Evolutionary conservation across 2,113 vertebrate species (phyloP), one percentile per base, ranked within the genome.

Genomic region (Ginglymostoma cirratum): DNA sequence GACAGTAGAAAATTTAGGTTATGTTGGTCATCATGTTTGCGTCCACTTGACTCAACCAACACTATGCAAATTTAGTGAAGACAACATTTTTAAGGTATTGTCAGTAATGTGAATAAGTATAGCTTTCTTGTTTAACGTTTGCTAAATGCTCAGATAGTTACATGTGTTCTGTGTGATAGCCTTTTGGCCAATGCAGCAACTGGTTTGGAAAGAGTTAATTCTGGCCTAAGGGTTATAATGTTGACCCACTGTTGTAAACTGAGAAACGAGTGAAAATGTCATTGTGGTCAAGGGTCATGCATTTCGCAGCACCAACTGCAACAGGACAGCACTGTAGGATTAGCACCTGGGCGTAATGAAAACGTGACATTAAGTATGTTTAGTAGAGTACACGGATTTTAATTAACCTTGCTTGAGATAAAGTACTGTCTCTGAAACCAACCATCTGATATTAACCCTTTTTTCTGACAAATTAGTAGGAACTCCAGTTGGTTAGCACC

Each of bases 211-310:
- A 76, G 48, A 72, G 94, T 76, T 76, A 95, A 95, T 30, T 17
- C 34, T 48, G 38, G 30, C 45, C 72, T 52, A 72, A 72, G 42
- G 23, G 0, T 27, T 76, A 0, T 52, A 95, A 95, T 72, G 24
- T 90, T 90, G 87, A 61, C 55, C 55, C 48, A 61, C 52, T 90
- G 69, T 34, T 34, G 42, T 72, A 72, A 95, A 45, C 23, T 5
- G 30, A 98, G 98, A 98, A 98, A 98, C 98, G 98, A 97, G 97
- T 98, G 98, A 98, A 98, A 98, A 98, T 98, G 98, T 98, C 97
- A 98, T 97, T 98, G 98, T 98, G 98, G 98, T 98, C 98, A 98
- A 97, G 97, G 97, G 97, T 97, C 97, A 97, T 97, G 97, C 98
- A 97, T 96, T 97, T 97, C 97, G 97, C 97, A 97, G 96, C 97